Base-by-base conservation (phyloP, 2,888 invertebrate genomes). In the Euclidia mi region DNA sequence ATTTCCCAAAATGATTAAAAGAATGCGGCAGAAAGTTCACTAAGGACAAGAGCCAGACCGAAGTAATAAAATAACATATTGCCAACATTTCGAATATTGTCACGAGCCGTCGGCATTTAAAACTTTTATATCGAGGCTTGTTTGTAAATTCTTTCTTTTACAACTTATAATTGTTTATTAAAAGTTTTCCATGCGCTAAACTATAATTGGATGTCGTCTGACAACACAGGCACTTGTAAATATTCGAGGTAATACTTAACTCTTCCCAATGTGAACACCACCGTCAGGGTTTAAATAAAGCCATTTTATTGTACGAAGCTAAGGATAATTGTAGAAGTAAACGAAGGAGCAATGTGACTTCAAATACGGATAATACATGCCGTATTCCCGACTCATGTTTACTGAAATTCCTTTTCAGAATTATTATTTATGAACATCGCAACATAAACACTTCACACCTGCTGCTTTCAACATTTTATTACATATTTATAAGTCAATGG, bases 131-230 rank as follows among this genome's bases (percentile, higher is more conserved):
- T 17, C 29, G 28, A 37, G 28, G 11, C 31, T 55, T 15, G 28
- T 51, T 56, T 49, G n/a, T 12, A 17, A 31, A 29, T 56, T 56
- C 10, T 56, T 12, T 41, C 18, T 37, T 56, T 43, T 10, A 17
- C 0, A 55, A 65, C 62, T 62, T 55, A 42, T 70, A 65, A 70
- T 65, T 52, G 49, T 62, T 62, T 55, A 29, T 59, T 59, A 43
- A 57, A 74, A 74, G 38, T 74, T 71, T 60, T 7, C 42, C 15
- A 43, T 47, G 53, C 29, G 31, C 45, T 17, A 50, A 58, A 25
- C 35, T 47, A 18, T 55, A 43, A 52, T 59, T 59, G 17, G 15
- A 3, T 7, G 1, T 25, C 7, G 20, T 25, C 20, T 25, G 20
- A 3, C 20, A 25, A 7, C 20, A 25, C 4, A 7, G 20, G 7